phyloP scores from a whole-genome alignment of 2,888 invertebrate species.

The Unio pictorum region DNA sequence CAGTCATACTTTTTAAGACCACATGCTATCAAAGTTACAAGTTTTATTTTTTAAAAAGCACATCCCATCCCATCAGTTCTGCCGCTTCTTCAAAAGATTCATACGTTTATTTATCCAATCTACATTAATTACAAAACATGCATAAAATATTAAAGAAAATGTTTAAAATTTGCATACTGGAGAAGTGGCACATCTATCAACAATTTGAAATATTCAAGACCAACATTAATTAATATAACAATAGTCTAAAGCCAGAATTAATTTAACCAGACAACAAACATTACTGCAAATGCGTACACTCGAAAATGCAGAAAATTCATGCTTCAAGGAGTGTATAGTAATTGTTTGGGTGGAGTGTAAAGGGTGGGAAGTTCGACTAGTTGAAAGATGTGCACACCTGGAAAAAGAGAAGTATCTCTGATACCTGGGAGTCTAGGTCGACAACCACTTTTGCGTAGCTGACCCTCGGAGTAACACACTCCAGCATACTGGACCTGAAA shows the following conservation, averaged over 20 bases:
- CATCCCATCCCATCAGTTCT: too few species aligned
- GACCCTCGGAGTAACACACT: conserved; percentile 72
- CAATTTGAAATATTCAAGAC: too few species aligned
- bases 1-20: too few species aligned
- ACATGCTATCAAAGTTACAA: too few species aligned
- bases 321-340: neutral
- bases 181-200: neutral
- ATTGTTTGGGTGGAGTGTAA: neutral
- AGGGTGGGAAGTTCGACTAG: neutral
- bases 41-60: too few species aligned
- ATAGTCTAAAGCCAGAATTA: neutral
- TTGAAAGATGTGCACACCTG: conserved; percentile 53
- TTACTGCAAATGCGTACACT: neutral
- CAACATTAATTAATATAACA: neutral
- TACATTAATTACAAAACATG: too few species aligned
- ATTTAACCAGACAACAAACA: conserved; percentile 1
- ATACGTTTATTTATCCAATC: too few species aligned
- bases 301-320: conserved; percentile 5
- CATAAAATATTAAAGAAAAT: neutral
- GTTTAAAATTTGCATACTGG: neutral
- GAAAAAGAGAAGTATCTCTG: conserved; percentile 52
- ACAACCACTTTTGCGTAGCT: conserved; percentile 70
- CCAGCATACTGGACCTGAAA: conserved; percentile 72
- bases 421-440: conserved; percentile 70
- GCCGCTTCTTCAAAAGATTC: too few species aligned